phyloP scores from a whole-genome alignment of 2,888 invertebrate genomes.

The Stomorhina lunata region DNA sequence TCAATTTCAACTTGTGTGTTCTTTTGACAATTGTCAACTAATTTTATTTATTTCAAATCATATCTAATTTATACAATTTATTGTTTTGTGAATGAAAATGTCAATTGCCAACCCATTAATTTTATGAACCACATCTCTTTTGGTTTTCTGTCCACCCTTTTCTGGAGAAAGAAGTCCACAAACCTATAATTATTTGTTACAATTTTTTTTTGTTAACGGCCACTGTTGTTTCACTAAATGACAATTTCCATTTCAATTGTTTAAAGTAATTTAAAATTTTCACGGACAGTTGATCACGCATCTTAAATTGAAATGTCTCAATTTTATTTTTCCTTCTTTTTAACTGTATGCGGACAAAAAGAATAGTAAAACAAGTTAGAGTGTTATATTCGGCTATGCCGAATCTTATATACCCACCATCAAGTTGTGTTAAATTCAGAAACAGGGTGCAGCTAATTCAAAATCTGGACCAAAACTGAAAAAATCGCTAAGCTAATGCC shows the following conservation, averaged over 20 bases:
- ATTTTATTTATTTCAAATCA: conserved; percentile 19
- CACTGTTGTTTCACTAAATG: neutral
- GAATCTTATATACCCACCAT: too few species aligned
- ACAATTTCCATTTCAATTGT: conserved; percentile 27
- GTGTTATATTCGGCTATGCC: too few species aligned
- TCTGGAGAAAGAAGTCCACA: neutral
- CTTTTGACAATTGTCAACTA: conserved; percentile 58
- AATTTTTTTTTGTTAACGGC: conserved; percentile 23
- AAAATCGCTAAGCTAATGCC: too few species aligned
- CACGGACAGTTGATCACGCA: conserved; percentile 74
- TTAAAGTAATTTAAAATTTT: conserved; percentile 65
- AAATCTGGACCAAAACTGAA: neutral
- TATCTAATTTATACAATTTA: conserved; percentile 53
- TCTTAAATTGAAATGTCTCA: conserved; percentile 26
- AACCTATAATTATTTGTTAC: conserved; percentile 41
- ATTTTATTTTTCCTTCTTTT: too few species aligned
- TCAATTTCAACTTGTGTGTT: neutral
- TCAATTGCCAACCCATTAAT: conserved; percentile 35
- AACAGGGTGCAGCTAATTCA: neutral
- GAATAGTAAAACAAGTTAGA: too few species aligned
- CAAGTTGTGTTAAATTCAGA: neutral
- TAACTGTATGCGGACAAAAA: too few species aligned
- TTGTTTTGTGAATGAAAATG: neutral
- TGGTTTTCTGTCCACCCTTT: neutral
- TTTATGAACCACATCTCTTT: conserved; percentile 28